Percentiles rank a stretch among this genome's conserved stretches.
These are phyloP conservation scores for Capitulum mitella DNA, from an alignment of 2,888 invertebrate genomes.

Conservation along the genomic window DNA sequence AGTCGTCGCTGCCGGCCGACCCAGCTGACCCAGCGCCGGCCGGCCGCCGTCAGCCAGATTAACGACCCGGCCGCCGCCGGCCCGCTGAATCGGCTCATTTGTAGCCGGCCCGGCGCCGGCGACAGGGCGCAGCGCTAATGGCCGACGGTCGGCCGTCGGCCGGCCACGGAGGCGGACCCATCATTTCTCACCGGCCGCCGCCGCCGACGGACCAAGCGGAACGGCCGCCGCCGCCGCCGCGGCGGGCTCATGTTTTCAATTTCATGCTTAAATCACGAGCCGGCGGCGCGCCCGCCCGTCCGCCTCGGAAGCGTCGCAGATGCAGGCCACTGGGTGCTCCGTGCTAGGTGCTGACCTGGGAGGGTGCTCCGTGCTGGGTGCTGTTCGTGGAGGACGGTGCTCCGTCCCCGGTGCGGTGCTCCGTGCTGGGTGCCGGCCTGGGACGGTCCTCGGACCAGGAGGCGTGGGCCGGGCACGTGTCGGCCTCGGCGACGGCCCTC, in stretches of 20 bases:
- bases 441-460: too few species aligned
- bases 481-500: too few species aligned
- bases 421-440: too few species aligned
- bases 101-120: not conserved
- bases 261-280: not conserved
- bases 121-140: not conserved
- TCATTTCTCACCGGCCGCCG: not conserved
- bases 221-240: not conserved
- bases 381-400: not conserved
- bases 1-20: not conserved
- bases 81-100: conserved; percentile 4
- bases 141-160: not conserved
- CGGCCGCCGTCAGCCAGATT: not conserved
- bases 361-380: too few species aligned
- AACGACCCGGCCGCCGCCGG: not conserved
- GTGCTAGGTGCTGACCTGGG: too few species aligned
- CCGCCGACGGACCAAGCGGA: not conserved
- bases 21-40: not conserved
- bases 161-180: not conserved
- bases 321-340: too few species aligned
- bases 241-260: conserved; percentile 4
- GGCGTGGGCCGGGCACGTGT: too few species aligned
- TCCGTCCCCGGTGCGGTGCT: too few species aligned
- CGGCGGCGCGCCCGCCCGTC: too few species aligned
- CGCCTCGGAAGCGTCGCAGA: too few species aligned